phyloP scores from a whole-genome alignment of 2,113 vertebrate species.

The Microtus richardsoni region DNA sequence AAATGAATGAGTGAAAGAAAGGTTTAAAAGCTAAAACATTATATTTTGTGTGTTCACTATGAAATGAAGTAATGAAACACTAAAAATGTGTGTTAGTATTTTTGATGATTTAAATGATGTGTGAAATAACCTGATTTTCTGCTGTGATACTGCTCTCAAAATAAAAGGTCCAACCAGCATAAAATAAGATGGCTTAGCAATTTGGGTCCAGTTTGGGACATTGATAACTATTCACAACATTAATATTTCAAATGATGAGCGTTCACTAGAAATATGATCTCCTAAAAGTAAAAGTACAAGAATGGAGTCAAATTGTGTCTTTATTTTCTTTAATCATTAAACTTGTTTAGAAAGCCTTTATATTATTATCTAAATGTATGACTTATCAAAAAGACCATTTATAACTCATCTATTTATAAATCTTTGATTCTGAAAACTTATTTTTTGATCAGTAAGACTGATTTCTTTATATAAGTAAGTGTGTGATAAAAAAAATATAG shows the following conservation, averaged over 20 bases:
- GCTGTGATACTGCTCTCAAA: slow-evolving; percentile 42
- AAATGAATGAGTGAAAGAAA: slow-evolving; percentile 19
- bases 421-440: neutral
- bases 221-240: neutral
- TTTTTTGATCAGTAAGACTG: neutral
- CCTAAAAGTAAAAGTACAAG: neutral
- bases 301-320: neutral
- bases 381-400: neutral
- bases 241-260: neutral
- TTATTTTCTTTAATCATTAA: slow-evolving; percentile 11
- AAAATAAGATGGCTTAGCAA: slow-evolving; percentile 1
- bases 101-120: slow-evolving; percentile 72
- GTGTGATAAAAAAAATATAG: neutral
- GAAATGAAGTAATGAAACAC: neutral
- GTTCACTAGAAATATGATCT: neutral
- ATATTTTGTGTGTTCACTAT: slow-evolving; percentile 25
- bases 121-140: slow-evolving; percentile 76
- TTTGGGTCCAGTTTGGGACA: neutral
- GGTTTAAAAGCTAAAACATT: slow-evolving; percentile 12
- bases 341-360: neutral
- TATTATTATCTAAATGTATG: neutral
- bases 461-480: neutral
- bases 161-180: slow-evolving; percentile 28
- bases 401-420: neutral
- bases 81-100: slow-evolving; percentile 46